Percentiles rank a stretch among this genome's conserved stretches.
Conservation (phyloP, 2,888 invertebrate species). For the Himalopsyche anomala region DNA sequence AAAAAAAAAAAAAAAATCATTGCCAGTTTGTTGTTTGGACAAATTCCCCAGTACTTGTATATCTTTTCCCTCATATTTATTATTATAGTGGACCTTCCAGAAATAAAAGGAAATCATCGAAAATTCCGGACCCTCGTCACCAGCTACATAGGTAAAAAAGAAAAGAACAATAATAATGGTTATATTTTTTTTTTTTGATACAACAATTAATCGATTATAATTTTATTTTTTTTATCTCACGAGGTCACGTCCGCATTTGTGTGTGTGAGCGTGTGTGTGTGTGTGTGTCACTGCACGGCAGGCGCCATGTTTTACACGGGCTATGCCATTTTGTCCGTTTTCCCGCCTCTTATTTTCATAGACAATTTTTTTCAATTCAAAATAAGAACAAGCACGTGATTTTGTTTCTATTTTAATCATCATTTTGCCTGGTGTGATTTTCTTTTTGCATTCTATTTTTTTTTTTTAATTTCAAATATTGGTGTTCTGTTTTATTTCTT, state of each 20-base stretch:
- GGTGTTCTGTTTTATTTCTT: slow-evolving; percentile 55
- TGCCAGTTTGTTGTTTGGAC: slow-evolving; percentile 20
- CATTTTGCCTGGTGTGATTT: slow-evolving; percentile 30
- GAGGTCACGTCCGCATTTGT: slow-evolving; percentile 35
- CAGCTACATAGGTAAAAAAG: slow-evolving; percentile 96
- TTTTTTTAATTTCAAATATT: slow-evolving; percentile 35
- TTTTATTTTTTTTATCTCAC: slow-evolving; percentile 2
- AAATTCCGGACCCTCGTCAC: slow-evolving; percentile 99
- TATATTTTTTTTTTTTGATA: slow-evolving; percentile 1
- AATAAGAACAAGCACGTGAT: not conserved
- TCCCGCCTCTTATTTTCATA: slow-evolving; percentile 5
- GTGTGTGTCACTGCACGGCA: slow-evolving; percentile 31
- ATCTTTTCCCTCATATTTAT: slow-evolving; percentile 43
- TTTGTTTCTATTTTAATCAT: not conserved
- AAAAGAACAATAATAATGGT: slow-evolving; percentile 37
- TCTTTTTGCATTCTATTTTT: not conserved
- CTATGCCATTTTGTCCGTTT: not conserved
- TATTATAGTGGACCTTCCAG: slow-evolving; percentile 94
- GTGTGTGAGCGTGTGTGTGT: slow-evolving; percentile 27
- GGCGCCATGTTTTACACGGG: slow-evolving; percentile 6
- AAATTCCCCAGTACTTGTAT: slow-evolving; percentile 37
- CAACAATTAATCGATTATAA: slow-evolving; percentile 2
- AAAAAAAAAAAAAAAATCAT: not conserved
- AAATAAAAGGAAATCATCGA: slow-evolving; percentile 98
- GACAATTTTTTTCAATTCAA: not conserved